These are phyloP conservation scores for Colletes collaris DNA, from an alignment of 2,888 invertebrate genomes.

Conservation along the genomic window DNA sequence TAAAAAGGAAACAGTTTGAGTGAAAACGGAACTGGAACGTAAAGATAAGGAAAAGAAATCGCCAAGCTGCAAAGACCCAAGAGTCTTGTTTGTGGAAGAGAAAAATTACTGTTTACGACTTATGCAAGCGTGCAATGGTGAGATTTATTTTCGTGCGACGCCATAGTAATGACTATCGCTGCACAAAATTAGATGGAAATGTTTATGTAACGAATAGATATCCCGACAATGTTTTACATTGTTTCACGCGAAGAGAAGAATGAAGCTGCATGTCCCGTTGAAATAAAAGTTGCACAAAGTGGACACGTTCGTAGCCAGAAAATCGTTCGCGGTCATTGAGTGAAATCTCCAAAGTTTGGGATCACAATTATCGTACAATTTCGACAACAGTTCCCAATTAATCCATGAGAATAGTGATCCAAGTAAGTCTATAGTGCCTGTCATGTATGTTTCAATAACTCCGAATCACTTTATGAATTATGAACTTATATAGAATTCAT, in stretches of 20 bases:
- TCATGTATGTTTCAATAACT: background rate
- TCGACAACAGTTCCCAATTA: background rate
- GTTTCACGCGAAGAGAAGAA: slow-evolving; percentile 47
- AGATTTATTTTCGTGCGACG: slow-evolving; percentile 68
- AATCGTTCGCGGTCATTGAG: too few species aligned
- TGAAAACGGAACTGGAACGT: slow-evolving; percentile 7
- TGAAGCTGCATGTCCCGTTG: slow-evolving; percentile 21
- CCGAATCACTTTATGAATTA: background rate
- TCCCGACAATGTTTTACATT: slow-evolving; percentile 48
- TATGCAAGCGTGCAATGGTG: slow-evolving; percentile 54
- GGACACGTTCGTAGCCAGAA: background rate
- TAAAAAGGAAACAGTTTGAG: slow-evolving; percentile 5
- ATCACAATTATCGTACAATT: background rate
- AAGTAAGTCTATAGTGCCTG: background rate
- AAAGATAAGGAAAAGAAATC: slow-evolving; percentile 11
- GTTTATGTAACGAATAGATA: slow-evolving; percentile 71
- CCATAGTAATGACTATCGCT: slow-evolving; percentile 34
- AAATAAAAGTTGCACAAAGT: slow-evolving; percentile 25
- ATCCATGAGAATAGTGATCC: background rate
- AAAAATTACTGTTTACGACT: slow-evolving; percentile 72
- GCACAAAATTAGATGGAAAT: slow-evolving; percentile 69
- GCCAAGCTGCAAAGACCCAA: background rate
- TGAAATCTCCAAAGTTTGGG: too few species aligned
- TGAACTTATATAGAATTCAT: slow-evolving; percentile 4
- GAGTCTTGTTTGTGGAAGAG: slow-evolving; percentile 47